Conservation (phyloP, 1,140 invertebrate species). For the Hyles euphorbiae region DNA sequence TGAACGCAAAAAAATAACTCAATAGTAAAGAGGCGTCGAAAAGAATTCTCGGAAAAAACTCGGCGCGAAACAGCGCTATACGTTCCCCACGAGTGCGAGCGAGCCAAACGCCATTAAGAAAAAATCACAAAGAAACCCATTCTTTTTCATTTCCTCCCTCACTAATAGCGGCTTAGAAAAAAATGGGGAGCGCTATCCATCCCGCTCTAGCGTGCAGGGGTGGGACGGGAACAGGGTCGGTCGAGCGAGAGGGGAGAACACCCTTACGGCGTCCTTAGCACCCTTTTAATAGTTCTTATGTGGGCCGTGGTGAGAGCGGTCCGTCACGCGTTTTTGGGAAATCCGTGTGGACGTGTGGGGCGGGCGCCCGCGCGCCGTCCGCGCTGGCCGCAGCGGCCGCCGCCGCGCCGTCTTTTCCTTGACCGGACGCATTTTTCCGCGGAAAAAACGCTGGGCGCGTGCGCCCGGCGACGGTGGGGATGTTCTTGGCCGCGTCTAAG, state of each 20-base stretch:
- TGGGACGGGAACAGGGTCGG: constrained; percentile 45
- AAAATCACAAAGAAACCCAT: constrained; percentile 72
- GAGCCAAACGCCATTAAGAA: constrained; percentile 59
- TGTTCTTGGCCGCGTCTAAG: constrained; percentile 71
- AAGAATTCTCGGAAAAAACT: constrained; percentile 65
- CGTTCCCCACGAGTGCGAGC: constrained; percentile 36
- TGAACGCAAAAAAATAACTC: constrained; percentile 59
- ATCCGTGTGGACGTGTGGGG: constrained; percentile 19
- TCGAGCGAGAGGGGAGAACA: constrained; percentile 59
- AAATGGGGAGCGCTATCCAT: constrained; percentile 54
- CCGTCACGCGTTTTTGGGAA: constrained; percentile 38
- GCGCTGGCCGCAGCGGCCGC: constrained; percentile 31
- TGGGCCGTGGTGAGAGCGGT: constrained; percentile 55
- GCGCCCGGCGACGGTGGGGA: constrained; percentile 66
- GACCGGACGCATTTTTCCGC: constrained; percentile 70
- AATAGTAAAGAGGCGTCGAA: constrained; percentile 67
- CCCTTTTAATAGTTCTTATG: constrained; percentile 69
- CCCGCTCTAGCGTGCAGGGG: constrained; percentile 56
- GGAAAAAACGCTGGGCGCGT: constrained; percentile 71
- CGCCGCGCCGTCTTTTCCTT: constrained; percentile 63
- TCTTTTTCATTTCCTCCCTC: constrained; percentile 74
- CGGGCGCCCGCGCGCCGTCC: constrained; percentile 28
- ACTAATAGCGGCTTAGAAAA: constrained; percentile 71
- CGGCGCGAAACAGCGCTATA: constrained; percentile 41
- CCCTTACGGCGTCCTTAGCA: constrained; percentile 43